These are phyloP conservation scores for Syngnathus typhle DNA, from an alignment of 2,113 vertebrate species.

Conservation along the genomic window DNA sequence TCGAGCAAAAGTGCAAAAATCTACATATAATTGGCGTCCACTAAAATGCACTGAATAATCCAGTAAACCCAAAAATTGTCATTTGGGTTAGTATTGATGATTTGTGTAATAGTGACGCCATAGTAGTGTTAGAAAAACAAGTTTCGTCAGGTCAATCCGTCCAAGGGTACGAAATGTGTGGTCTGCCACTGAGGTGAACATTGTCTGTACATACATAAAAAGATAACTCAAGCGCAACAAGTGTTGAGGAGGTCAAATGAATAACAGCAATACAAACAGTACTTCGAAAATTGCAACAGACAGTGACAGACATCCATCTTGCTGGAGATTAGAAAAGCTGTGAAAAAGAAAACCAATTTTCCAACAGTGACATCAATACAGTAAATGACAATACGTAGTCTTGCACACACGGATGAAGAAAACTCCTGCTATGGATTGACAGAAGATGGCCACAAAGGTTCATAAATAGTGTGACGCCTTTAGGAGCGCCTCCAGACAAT, in stretches of 20 bases:
- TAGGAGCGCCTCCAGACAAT: not conserved
- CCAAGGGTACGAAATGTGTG: too few species aligned
- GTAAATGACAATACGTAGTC: conserved; percentile 24
- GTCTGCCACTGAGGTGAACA: too few species aligned
- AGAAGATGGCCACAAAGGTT: conserved; percentile 21
- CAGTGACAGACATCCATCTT: not conserved
- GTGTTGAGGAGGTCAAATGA: not conserved
- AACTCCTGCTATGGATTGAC: conserved; percentile 38
- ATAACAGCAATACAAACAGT: not conserved
- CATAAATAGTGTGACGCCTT: conserved; percentile 21
- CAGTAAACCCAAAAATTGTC: too few species aligned
- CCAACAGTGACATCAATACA: conserved; percentile 27
- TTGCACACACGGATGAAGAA: conserved; percentile 22
- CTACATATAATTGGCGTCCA: too few species aligned
- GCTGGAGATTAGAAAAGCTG: conserved; percentile 17
- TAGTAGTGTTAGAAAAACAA: too few species aligned
- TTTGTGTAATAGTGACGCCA: too few species aligned
- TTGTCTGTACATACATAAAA: not conserved
- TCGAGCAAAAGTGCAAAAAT: too few species aligned
- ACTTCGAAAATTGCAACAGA: not conserved
- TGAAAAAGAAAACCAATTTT: conserved; percentile 33
- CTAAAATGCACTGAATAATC: too few species aligned
- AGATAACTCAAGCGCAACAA: not conserved
- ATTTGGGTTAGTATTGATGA: too few species aligned
- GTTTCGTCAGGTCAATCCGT: too few species aligned